Percentiles rank a stretch among this genome's conserved stretches.
Conservation (phyloP, 1,140 invertebrate genomes). For the Listronotus bonariensis region DNA sequence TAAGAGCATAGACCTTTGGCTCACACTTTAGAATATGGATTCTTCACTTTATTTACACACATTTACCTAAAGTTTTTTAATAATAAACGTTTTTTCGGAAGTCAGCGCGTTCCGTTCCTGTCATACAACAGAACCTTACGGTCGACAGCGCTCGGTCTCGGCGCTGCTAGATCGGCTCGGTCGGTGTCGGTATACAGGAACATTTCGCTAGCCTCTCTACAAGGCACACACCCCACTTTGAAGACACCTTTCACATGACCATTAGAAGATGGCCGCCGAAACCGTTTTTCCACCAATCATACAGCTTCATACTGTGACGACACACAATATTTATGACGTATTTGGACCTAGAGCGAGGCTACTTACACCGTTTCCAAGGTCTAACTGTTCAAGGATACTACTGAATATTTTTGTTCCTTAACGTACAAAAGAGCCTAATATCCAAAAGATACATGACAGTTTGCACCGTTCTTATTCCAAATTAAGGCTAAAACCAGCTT, state of each 20-base stretch:
- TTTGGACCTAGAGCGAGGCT: slow-evolving; percentile 39
- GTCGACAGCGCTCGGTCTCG: slow-evolving; percentile 41
- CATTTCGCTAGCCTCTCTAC: slow-evolving; percentile 41
- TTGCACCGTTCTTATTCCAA: not conserved
- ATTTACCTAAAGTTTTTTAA: slow-evolving; percentile 35
- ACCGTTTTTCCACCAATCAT: slow-evolving; percentile 43
- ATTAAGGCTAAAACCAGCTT: slow-evolving; percentile 3
- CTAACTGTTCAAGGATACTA: slow-evolving; percentile 61
- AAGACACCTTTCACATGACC: slow-evolving; percentile 46
- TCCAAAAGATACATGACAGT: not conserved
- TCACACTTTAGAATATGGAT: slow-evolving; percentile 27
- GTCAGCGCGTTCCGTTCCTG: slow-evolving; percentile 40
- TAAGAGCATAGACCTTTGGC: slow-evolving; percentile 23
- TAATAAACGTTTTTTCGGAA: slow-evolving; percentile 40
- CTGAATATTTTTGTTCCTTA: slow-evolving; percentile 20
- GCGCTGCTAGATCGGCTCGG: slow-evolving; percentile 35
- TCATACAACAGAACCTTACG: slow-evolving; percentile 38
- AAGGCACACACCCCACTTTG: slow-evolving; percentile 38
- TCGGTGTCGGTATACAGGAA: slow-evolving; percentile 37
- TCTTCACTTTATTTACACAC: slow-evolving; percentile 41
- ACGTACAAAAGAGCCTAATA: slow-evolving; percentile 3
- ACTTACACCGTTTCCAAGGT: slow-evolving; percentile 50
- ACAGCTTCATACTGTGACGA: slow-evolving; percentile 44
- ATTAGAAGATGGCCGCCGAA: slow-evolving; percentile 52
- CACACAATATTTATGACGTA: slow-evolving; percentile 48